phyloP scores from a whole-genome alignment of 1,140 invertebrate species.

The Proales similis region DNA sequence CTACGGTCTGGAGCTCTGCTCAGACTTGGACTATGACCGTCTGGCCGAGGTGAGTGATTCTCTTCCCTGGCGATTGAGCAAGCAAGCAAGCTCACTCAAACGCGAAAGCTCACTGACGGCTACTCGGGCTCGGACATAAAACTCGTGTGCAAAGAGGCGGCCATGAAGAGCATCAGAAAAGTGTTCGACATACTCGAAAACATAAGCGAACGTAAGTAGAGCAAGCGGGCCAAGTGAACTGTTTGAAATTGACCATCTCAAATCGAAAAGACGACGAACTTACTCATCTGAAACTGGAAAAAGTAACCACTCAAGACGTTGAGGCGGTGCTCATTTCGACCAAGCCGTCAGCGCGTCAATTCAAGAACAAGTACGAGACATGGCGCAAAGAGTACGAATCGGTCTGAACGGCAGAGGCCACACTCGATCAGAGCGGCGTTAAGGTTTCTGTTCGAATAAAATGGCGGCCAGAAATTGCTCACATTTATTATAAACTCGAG shows the following conservation, averaged over 20 bases:
- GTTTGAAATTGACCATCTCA: not conserved
- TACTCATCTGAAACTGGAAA: slow-evolving; percentile 48
- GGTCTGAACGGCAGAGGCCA: too few relatives aligned
- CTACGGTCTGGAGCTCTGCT: slow-evolving; percentile 51
- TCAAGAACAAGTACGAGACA: slow-evolving; percentile 52
- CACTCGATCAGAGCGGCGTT: too few relatives aligned
- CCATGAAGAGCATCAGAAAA: slow-evolving; percentile 56
- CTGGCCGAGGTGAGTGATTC: slow-evolving; percentile 54
- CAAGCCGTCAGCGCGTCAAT: slow-evolving; percentile 54
- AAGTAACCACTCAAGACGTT: slow-evolving; percentile 55
- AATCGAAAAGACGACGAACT: slow-evolving; percentile 18
- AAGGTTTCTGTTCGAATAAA: too few relatives aligned
- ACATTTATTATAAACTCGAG: too few relatives aligned
- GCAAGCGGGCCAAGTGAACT: slow-evolving; percentile 1
- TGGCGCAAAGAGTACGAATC: slow-evolving; percentile 58
- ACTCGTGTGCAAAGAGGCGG: slow-evolving; percentile 76
- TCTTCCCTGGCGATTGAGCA: not conserved
- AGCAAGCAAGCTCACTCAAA: slow-evolving; percentile 41
- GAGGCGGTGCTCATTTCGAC: slow-evolving; percentile 52
- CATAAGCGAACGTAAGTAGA: slow-evolving; percentile 44
- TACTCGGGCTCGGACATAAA: slow-evolving; percentile 84
- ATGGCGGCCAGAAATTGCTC: too few relatives aligned
- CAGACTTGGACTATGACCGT: slow-evolving; percentile 56
- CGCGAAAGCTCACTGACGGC: slow-evolving; percentile 64
- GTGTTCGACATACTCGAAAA: slow-evolving; percentile 56